Base-by-base conservation (phyloP, 64 coral and sea anemone genomes). In the Montipora sp. region DNA sequence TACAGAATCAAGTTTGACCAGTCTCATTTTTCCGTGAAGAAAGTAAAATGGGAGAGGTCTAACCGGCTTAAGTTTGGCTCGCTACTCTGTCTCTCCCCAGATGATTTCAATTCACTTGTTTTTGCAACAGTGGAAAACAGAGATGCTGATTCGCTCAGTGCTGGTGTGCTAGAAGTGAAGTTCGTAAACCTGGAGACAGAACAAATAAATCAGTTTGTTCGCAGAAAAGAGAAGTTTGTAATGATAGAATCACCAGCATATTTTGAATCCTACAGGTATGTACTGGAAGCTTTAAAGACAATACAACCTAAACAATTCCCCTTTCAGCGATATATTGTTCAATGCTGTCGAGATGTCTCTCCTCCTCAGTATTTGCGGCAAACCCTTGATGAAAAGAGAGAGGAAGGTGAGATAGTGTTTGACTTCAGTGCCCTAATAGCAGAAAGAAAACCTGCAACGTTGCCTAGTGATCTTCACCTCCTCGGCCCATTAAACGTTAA, bases 61-160 rank as follows among this genome's bases (percentile, higher is more conserved):
- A 96, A 90, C 51, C 87, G 95, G 5, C 91, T 96, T 9, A 96
- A 93, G n/a, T 96, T 77, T 90, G 95, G 95, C 7, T 71, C 95
- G 7, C 68, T 96, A 16, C 72, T 96, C 23, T 96, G 95, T 22
- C 76, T 96, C 1, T 96, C 95, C 15, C 72, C 91, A 18, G 91
- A 96, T 75, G 83, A 93, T n/a, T 96, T 96, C 14, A 68, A 87
- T 18, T 90, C 95, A 84, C 75, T 93, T 7, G 80, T 93, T 3
- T 90, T 93, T 23, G 95, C 95, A 43, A 93, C 95, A 1, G 81
- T 96, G 15, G 87, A 92, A 86, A 89, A 93, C 51, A 87, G 91
- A 47, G 75, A 87, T 23, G 7, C 36, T 1, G 23, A 89, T 24
- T 12, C 16, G 19, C 75, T 96, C 2, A 78, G 18, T 21, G 81